Conservation (phyloP, 1,140 invertebrate genomes). For the Pissodes strobi region DNA sequence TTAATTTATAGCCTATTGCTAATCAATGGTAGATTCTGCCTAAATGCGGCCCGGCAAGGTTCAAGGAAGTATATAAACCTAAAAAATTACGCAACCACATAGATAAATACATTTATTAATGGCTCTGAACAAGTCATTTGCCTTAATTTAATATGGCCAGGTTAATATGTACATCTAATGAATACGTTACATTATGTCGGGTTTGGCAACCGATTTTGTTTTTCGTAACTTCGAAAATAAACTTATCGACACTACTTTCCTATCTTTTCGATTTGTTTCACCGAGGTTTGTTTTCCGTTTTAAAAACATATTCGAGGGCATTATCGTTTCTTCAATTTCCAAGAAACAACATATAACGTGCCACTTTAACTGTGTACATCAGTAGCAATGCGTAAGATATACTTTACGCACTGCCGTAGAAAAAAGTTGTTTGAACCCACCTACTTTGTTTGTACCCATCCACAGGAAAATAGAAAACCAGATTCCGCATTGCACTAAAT, state of each 20-base stretch:
- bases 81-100: slow-evolving; percentile 9
- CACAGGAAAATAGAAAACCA: too few relatives aligned
- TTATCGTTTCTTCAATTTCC: too few relatives aligned
- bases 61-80: slow-evolving; percentile 13
- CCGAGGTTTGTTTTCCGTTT: background rate
- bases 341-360: too few relatives aligned
- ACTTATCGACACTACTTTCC: background rate
- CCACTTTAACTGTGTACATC: too few relatives aligned
- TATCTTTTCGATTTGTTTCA: slow-evolving; percentile 1
- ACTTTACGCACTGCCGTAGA: too few relatives aligned
- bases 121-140: background rate
- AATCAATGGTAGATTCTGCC: too few relatives aligned
- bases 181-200: background rate
- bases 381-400: too few relatives aligned
- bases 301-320: background rate
- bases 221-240: background rate
- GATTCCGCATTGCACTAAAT: too few relatives aligned
- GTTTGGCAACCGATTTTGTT: background rate
- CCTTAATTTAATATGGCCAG: background rate
- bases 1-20: too few relatives aligned
- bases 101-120: slow-evolving; percentile 7
- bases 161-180: slow-evolving; percentile 11
- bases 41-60: background rate
- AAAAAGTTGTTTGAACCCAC: too few relatives aligned
- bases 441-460: too few relatives aligned